These are phyloP conservation scores for Melipona bicolor DNA, from an alignment of 2,888 invertebrate genomes.

Conservation along the genomic window DNA sequence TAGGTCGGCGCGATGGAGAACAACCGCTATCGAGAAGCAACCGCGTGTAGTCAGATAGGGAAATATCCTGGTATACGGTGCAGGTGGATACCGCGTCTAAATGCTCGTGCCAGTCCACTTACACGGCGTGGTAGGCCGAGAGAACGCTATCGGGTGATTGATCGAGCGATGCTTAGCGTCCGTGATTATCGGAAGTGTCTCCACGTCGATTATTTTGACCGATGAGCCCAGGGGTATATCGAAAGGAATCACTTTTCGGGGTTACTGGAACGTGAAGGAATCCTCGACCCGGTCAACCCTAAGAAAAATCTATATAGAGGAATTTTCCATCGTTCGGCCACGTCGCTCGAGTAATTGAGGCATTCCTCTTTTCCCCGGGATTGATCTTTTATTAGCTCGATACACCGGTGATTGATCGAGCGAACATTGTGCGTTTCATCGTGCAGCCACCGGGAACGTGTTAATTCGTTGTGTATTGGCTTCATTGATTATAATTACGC, in stretches of 20 bases:
- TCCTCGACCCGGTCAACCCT: slow-evolving; percentile 15
- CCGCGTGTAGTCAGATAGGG: slow-evolving; percentile 56
- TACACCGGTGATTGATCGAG: slow-evolving; percentile 42
- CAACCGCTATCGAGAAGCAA: slow-evolving; percentile 17
- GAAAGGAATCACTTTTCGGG: slow-evolving; percentile 45
- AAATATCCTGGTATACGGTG: slow-evolving; percentile 49
- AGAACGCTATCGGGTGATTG: slow-evolving; percentile 59
- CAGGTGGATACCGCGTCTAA: slow-evolving; percentile 3
- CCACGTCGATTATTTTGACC: slow-evolving; percentile 61
- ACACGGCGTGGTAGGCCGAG: slow-evolving; percentile 12
- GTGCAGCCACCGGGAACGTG: neutral
- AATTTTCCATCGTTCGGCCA: slow-evolving; percentile 16
- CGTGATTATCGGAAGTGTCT: slow-evolving; percentile 67
- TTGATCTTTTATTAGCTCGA: slow-evolving; percentile 12
- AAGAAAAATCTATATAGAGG: slow-evolving; percentile 47
- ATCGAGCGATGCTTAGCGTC: slow-evolving; percentile 56
- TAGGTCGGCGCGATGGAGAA: slow-evolving; percentile 36
- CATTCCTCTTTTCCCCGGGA: slow-evolving; percentile 2
- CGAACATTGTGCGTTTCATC: slow-evolving; percentile 1
- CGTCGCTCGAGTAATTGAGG: slow-evolving; percentile 25
- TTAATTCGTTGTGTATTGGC: neutral
- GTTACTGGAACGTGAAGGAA: slow-evolving; percentile 35
- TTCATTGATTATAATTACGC: slow-evolving; percentile 24
- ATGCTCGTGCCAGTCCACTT: slow-evolving; percentile 22
- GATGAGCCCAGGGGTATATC: slow-evolving; percentile 38